Percentiles rank a stretch among this genome's conserved stretches.
Evolutionary conservation across 2,888 invertebrate species (phyloP).

Genomic region (Blera fallax): DNA sequence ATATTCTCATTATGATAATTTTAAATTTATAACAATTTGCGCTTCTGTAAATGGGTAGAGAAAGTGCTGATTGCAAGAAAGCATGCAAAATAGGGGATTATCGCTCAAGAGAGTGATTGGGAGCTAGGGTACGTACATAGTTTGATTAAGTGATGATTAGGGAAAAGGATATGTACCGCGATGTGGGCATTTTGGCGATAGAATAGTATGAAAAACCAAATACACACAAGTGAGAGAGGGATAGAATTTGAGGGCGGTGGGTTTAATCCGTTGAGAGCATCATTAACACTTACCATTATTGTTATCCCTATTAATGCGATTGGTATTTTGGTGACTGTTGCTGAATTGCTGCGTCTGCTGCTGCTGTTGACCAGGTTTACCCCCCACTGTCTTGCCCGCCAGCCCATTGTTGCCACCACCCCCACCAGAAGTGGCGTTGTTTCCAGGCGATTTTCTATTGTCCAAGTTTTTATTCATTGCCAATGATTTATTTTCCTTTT

Average conservation of each 20-base stretch:
- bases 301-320: conserved; percentile 48
- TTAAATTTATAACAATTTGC: not conserved
- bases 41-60: not conserved
- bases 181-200: not conserved
- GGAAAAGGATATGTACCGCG: not conserved
- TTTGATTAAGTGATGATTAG: not conserved
- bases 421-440: conserved; percentile 50
- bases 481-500: conserved; percentile 81
- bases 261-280: not conserved
- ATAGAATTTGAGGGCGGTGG: not conserved
- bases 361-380: conserved; percentile 45
- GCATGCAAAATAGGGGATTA: not conserved
- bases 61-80: not conserved
- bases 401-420: conserved; percentile 71
- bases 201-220: not conserved
- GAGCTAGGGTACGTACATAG: not conserved
- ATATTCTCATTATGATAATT: not conserved
- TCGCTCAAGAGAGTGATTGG: not conserved
- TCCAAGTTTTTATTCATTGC: conserved; percentile 80
- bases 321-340: conserved; percentile 43
- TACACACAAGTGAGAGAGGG: not conserved
- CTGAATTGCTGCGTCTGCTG: conserved; percentile 26
- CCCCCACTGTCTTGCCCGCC: conserved; percentile 18
- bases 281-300: conserved; percentile 49
- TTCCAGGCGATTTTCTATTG: conserved; percentile 74